phyloP scores from a whole-genome alignment of 2,888 invertebrate genomes.

The Gibbula magus region DNA sequence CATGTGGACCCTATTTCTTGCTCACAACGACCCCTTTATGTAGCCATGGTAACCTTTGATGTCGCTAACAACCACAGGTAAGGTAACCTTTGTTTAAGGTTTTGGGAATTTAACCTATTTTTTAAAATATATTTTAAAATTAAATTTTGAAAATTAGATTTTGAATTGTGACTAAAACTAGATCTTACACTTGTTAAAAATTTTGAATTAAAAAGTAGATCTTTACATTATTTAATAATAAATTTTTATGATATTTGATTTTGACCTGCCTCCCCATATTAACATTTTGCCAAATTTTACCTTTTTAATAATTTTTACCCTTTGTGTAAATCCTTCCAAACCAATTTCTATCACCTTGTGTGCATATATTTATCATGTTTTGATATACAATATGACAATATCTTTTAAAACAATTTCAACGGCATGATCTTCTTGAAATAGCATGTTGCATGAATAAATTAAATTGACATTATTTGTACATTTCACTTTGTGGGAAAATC shows the following conservation, averaged over 20 bases:
- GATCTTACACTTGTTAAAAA: no score
- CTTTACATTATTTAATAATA: no score
- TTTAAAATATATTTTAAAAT: no score
- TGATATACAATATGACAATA: not conserved
- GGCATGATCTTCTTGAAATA: not conserved
- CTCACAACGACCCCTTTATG: conserved; percentile 5
- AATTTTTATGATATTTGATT: no score
- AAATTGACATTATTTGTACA: not conserved
- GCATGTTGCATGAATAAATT: not conserved
- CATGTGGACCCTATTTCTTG: conserved; percentile 21
- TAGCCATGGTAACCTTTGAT: not conserved
- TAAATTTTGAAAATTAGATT: no score
- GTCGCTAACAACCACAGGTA: not conserved
- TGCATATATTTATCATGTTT: not conserved
- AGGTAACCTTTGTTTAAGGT: conserved; percentile 4
- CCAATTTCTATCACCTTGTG: not conserved
- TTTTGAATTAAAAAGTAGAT: no score
- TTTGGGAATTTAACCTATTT: no score
- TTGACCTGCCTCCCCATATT: not conserved
- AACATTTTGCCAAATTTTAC: not conserved
- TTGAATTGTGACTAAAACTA: no score
- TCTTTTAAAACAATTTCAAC: not conserved
- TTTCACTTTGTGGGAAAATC: not conserved
- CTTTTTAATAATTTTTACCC: not conserved
- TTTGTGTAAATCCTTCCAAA: not conserved